phyloP scores from a whole-genome alignment of 2,888 invertebrate species.

The Yponomeuta malinellus region DNA sequence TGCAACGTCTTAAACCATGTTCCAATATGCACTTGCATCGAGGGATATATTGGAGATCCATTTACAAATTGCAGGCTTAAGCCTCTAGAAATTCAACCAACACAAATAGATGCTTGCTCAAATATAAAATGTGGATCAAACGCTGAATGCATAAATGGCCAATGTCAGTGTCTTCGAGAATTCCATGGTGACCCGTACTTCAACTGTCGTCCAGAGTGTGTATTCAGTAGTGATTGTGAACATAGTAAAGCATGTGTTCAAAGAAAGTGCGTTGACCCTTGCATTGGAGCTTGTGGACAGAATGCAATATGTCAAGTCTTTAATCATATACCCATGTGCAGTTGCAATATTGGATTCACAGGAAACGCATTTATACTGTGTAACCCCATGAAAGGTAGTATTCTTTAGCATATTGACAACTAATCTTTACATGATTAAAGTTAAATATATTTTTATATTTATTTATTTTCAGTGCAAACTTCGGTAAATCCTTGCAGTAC shows the following conservation, averaged over 20 bases:
- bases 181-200: conserved; percentile 85
- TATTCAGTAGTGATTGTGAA: conserved; percentile 83
- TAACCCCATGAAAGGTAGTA: conserved; percentile 74
- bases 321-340: conserved; percentile 82
- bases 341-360: conserved; percentile 78
- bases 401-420: not conserved
- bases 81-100: conserved; percentile 48
- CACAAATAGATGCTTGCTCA: conserved; percentile 75
- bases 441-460: conserved; percentile 11
- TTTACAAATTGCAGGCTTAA: conserved; percentile 76
- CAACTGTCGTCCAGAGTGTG: conserved; percentile 86
- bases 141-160: conserved; percentile 79
- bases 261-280: conserved; percentile 85
- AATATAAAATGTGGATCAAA: conserved; percentile 82
- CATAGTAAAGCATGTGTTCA: conserved; percentile 81
- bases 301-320: conserved; percentile 76
- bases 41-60: conserved; percentile 84
- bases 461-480: conserved; percentile 35
- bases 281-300: conserved; percentile 82
- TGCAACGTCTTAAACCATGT: conserved; percentile 83
- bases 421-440: not conserved
- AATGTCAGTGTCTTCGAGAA: conserved; percentile 82
- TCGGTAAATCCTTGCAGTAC: conserved; percentile 78
- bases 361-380: conserved; percentile 74
- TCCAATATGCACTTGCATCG: conserved; percentile 83